Conservation (phyloP, 2,888 invertebrate genomes). For the Harpalus rubripes region DNA sequence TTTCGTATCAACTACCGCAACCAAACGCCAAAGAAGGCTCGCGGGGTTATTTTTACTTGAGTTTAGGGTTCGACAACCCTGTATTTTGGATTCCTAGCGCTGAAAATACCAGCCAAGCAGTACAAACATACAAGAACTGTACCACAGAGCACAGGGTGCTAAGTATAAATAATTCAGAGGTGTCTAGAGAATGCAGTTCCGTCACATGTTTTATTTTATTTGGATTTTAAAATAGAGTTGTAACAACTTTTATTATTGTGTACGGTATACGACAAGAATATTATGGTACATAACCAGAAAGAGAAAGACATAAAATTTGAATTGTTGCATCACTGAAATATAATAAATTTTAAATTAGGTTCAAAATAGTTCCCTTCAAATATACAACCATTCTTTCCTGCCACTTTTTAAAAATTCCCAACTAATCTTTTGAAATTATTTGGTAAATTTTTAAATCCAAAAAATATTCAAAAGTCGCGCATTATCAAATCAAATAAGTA, state of each 20-base stretch:
- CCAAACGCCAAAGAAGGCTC: constrained; percentile 16
- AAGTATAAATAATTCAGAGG: constrained; percentile 42
- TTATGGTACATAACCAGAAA: not conserved
- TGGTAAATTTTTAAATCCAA: too few relatives aligned
- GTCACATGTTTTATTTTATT: constrained; percentile 45
- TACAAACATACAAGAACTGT: constrained; percentile 26
- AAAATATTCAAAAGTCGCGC: too few relatives aligned
- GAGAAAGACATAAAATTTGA: not conserved
- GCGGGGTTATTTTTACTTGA: constrained; percentile 42
- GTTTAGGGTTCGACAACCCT: constrained; percentile 53
- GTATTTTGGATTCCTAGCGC: constrained; percentile 57
- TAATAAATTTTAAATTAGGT: too few relatives aligned
- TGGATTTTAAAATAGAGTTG: constrained; percentile 27
- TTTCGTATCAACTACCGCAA: constrained; percentile 20
- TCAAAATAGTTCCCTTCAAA: too few relatives aligned
- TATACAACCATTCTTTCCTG: too few relatives aligned
- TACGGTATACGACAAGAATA: not conserved
- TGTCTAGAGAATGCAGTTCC: constrained; percentile 50
- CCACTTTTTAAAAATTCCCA: too few relatives aligned
- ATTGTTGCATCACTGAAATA: too few relatives aligned
- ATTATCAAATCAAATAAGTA: too few relatives aligned
- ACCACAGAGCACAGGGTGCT: constrained; percentile 12
- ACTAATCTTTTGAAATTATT: too few relatives aligned
- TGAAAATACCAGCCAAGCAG: constrained; percentile 41
- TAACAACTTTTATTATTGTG: not conserved